Conservation (phyloP, 2,113 vertebrate species). For the Serilophus lunatus region DNA sequence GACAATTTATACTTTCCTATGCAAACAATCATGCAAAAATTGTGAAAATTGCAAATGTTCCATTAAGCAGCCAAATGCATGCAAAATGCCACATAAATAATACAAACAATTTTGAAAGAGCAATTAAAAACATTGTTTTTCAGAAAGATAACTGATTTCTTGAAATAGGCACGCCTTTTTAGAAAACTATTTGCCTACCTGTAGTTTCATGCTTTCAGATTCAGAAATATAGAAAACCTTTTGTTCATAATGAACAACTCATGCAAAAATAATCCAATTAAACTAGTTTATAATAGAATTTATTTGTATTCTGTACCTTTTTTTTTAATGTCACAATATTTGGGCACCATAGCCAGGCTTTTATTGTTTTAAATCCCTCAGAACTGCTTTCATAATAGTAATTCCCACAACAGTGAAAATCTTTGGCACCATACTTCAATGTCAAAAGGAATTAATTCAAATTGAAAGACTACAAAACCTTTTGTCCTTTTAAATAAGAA, state of each 20-base stretch:
- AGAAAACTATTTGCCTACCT: neutral
- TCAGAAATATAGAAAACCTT: neutral
- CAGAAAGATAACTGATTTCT: neutral
- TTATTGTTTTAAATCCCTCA: neutral
- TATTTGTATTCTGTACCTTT: neutral
- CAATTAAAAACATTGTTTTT: neutral
- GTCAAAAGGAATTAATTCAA: neutral
- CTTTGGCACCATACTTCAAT: neutral
- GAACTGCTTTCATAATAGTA: neutral
- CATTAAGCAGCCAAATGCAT: neutral
- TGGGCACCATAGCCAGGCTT: neutral
- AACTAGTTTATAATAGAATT: neutral
- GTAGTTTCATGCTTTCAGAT: neutral
- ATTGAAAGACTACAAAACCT: slow-evolving; percentile 1
- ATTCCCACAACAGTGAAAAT: slow-evolving; percentile 15
- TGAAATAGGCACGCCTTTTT: neutral
- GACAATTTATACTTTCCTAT: neutral
- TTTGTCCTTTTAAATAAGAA: neutral
- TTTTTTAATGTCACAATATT: slow-evolving; percentile 15
- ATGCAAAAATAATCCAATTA: neutral
- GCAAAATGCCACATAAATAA: neutral
- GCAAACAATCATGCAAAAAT: neutral
- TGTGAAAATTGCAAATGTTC: neutral
- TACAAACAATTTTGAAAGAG: neutral
- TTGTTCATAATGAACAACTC: neutral